Base-by-base conservation (phyloP, 1,140 invertebrate genomes). In the Bombus pascuorum region DNA sequence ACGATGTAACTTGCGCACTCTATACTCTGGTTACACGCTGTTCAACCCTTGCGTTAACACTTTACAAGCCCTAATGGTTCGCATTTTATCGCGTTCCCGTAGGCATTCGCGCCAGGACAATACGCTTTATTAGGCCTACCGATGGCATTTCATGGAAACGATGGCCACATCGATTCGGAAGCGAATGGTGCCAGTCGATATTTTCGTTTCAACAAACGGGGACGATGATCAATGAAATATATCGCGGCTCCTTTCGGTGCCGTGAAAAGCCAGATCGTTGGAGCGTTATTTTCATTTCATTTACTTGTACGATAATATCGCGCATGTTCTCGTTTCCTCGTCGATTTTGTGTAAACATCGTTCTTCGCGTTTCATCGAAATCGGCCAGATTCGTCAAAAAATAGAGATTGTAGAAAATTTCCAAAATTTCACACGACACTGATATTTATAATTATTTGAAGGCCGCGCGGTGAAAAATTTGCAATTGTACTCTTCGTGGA, bases 231-330 rank as follows among this genome's bases (percentile, higher is more conserved):
- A 15, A 34, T 59, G 79, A 72, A 81, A 75, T 74, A 72, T 72
- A 81, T 32, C 25, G 68, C 2, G n/a, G 39, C 22, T 81, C 34
- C 47, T 81, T 72, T 81, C 79, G 47, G 4, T 1, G 34, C 72
- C 3, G 68, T 18, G 68, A 32, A 32, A 59, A 34, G 68, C 28
- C 66, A 42, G 68, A 59, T 59, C 68, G 47, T 5, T 25, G 34
- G 47, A 81, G 34, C 79, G 79, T 81, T 81, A 81, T 81, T 81
- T 81, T 81, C 79, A 37, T 81, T 81, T 72, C 68, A 72, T 81
- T 81, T 72, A 57, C 28, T 81, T 42, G 44, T 15, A 18, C 79
- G 44, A 81, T 81, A 72, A 81, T 81, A 81, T 81, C 68, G 79
- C n/a, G n/a, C 39, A 28, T 72, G 39, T 81, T 32, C 39, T 81